Conservation (phyloP, 2,888 invertebrate genomes). For the Cephus pygmeus region DNA sequence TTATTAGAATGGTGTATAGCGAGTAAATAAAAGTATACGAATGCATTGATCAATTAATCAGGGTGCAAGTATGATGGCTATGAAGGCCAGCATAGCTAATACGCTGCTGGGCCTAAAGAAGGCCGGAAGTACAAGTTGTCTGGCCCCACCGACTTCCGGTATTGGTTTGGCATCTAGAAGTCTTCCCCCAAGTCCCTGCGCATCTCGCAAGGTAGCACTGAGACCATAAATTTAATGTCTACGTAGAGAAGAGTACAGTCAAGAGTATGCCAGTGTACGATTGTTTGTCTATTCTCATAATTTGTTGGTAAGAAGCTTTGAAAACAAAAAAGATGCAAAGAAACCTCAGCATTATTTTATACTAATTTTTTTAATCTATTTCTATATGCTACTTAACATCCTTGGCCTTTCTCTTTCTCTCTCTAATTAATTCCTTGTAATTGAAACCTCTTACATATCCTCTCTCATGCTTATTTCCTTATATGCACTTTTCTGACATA, state of each 20-base stretch:
- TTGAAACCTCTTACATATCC: not conserved
- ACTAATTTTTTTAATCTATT: not conserved
- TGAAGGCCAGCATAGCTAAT: conserved; percentile 66
- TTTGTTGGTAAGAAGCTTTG: not conserved
- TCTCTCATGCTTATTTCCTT: conserved; percentile 9
- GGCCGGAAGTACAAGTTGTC: conserved; percentile 77
- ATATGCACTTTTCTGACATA: not conserved
- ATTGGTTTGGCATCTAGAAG: conserved; percentile 62
- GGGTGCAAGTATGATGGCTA: conserved; percentile 64
- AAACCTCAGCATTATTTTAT: not conserved
- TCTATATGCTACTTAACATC: not conserved
- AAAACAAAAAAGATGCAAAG: conserved; percentile 6
- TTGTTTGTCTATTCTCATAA: not conserved
- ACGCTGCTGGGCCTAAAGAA: conserved; percentile 72
- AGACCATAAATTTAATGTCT: conserved; percentile 28
- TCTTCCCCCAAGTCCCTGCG: conserved; percentile 66
- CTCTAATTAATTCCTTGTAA: not conserved
- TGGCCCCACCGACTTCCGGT: conserved; percentile 72
- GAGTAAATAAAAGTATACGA: conserved; percentile 11
- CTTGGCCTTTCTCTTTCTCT: conserved; percentile 9
- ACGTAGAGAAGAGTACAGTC: not conserved
- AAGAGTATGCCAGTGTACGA: not conserved
- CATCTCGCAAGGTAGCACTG: conserved; percentile 68
- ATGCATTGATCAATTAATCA: conserved; percentile 48
- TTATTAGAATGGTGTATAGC: conserved; percentile 4